Evolutionary conservation across 2,888 invertebrate species (phyloP).

Genomic region (Ectemnius continuus): DNA sequence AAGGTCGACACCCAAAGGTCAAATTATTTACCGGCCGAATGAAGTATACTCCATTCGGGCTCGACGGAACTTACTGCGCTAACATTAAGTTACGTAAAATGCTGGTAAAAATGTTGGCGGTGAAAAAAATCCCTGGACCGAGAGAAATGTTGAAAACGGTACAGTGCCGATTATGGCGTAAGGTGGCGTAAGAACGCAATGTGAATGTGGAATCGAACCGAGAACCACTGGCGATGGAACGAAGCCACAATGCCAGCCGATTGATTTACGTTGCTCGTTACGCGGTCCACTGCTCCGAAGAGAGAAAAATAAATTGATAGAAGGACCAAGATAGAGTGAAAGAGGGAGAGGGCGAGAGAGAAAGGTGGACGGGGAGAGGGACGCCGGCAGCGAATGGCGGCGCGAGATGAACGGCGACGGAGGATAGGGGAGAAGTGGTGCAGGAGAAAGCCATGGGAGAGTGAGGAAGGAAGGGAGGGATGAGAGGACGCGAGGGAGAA

Average conservation of each 20-base stretch:
- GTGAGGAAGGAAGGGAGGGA: background rate
- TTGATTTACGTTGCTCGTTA: conserved; percentile 78
- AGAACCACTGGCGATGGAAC: conserved; percentile 62
- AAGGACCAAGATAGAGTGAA: conserved; percentile 35
- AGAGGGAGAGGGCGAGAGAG: conserved; percentile 21
- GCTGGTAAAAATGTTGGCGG: too few relatives aligned
- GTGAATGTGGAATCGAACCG: conserved; percentile 16
- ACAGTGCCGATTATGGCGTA: background rate
- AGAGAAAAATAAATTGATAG: conserved; percentile 74
- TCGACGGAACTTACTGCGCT: too few relatives aligned
- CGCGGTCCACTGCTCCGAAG: conserved; percentile 76
- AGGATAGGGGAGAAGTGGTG: conserved; percentile 1
- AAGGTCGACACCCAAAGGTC: too few relatives aligned
- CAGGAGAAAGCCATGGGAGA: conserved; percentile 11
- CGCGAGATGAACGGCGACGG: background rate
- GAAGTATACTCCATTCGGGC: too few relatives aligned
- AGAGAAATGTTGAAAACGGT: background rate
- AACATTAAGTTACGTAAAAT: too few relatives aligned
- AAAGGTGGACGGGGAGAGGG: conserved; percentile 8
- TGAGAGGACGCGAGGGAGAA: background rate
- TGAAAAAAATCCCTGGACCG: too few relatives aligned
- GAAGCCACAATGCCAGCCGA: conserved; percentile 76
- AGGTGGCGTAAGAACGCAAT: background rate
- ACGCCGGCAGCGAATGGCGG: background rate
- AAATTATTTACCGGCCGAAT: too few relatives aligned